These are phyloP conservation scores for Ectemnius continuus DNA, from an alignment of 2,888 invertebrate species.

Conservation along the genomic window DNA sequence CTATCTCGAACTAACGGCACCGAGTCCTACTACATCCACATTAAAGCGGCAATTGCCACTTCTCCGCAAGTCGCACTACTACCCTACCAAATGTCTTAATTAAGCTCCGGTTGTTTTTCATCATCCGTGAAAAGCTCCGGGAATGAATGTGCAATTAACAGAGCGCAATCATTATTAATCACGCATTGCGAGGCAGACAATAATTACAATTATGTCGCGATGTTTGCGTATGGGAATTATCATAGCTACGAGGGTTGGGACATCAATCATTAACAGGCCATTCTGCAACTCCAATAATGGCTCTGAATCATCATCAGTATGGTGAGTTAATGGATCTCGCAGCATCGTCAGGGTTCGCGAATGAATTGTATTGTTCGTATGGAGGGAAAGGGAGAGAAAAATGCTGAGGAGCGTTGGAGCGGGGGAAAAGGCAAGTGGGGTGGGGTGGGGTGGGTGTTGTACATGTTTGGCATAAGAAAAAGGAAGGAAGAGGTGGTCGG, in stretches of 20 bases:
- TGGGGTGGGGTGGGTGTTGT: too few species aligned
- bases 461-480: background rate
- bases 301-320: slow-evolving; percentile 10
- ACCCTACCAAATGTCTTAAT: background rate
- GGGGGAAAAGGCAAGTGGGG: slow-evolving; percentile 30
- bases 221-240: background rate
- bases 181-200: background rate
- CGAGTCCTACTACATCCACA: slow-evolving; percentile 39
- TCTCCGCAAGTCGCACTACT: background rate
- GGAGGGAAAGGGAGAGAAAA: background rate
- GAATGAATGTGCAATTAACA: background rate
- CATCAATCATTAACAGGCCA: slow-evolving; percentile 9
- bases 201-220: background rate
- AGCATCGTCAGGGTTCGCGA: background rate
- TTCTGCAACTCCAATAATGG: slow-evolving; percentile 8
- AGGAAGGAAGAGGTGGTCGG: slow-evolving; percentile 19
- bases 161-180: background rate
- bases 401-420: slow-evolving; percentile 16
- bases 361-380: background rate
- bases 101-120: background rate
- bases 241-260: background rate
- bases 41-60: slow-evolving; percentile 48
- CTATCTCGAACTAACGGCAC: slow-evolving; percentile 55
- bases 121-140: too few species aligned
- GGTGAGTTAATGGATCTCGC: background rate